Conservation (phyloP, 2,888 invertebrate genomes). For the Craniophora ligustri region DNA sequence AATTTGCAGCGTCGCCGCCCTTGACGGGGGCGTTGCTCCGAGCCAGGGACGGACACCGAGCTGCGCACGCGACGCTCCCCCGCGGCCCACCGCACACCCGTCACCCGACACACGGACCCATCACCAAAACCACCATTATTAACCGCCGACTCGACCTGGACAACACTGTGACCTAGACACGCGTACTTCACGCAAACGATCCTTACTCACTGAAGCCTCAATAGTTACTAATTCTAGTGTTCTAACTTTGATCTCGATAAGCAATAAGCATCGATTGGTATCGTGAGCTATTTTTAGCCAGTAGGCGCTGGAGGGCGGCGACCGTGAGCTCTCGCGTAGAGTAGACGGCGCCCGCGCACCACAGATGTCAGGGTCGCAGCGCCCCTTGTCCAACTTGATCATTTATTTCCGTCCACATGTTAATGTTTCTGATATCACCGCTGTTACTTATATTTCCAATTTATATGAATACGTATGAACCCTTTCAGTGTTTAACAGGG, state of each 20-base stretch:
- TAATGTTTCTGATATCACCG: conserved; percentile 8
- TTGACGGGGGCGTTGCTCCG: conserved; percentile 89
- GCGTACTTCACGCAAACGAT: conserved; percentile 8
- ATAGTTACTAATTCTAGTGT: conserved; percentile 44
- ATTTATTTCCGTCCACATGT: conserved; percentile 46
- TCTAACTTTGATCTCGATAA: conserved; percentile 59
- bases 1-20: conserved; percentile 89
- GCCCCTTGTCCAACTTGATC: conserved; percentile 58
- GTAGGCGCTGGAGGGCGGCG: conserved; percentile 79
- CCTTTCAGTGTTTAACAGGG: conserved; percentile 50
- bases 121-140: conserved; percentile 57
- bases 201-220: conserved; percentile 20
- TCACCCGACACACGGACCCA: conserved; percentile 61
- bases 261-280: conserved; percentile 67
- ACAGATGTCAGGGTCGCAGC: conserved; percentile 75
- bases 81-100: conserved; percentile 68
- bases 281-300: conserved; percentile 79
- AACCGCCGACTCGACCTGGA: conserved; percentile 45
- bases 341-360: conserved; percentile 69
- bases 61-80: conserved; percentile 86
- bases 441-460: conserved; percentile 5
- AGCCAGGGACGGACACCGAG: conserved; percentile 85
- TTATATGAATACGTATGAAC: conserved; percentile 14
- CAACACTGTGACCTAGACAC: conserved; percentile 46
- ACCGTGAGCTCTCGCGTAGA: conserved; percentile 72